These are phyloP conservation scores for Hydractinia echinata DNA, from an alignment of 30 jellyfish, hydroid and myxozoan species.

Conservation along the genomic window DNA sequence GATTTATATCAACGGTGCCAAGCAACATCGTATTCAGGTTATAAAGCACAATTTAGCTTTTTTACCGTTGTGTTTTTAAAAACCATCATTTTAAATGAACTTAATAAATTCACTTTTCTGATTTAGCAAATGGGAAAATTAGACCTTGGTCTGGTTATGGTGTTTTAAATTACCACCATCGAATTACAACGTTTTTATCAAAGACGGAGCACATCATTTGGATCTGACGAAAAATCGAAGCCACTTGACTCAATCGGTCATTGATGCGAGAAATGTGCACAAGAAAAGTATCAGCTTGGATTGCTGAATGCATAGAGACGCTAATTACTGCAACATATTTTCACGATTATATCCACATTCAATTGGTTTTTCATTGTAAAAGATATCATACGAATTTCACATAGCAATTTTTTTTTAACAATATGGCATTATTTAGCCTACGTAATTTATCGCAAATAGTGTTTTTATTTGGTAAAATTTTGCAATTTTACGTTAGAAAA, in stretches of 20 bases:
- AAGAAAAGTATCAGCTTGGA: conserved; percentile 74
- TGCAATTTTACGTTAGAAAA: no score
- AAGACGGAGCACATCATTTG: conserved; percentile 97
- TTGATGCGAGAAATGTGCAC: conserved; percentile 73
- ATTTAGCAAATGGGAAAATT: conserved; percentile 92
- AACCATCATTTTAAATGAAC: no score
- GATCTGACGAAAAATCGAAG: conserved; percentile 68
- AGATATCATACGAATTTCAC: no score
- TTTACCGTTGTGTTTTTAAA: background rate
- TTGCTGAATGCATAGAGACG: conserved; percentile 29
- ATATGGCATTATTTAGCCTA: no score
- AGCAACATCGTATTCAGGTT: conserved; percentile 96
- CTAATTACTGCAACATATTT: background rate
- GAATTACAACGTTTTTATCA: conserved; percentile 61
- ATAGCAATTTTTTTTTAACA: no score
- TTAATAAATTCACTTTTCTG: background rate
- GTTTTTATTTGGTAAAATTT: no score
- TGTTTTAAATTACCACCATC: conserved; percentile 51
- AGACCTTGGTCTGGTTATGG: conserved; percentile 99
- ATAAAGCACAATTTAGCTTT: background rate
- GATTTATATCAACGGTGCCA: conserved; percentile 69
- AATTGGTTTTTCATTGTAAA: no score
- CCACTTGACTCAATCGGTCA: conserved; percentile 87
- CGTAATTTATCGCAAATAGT: no score
- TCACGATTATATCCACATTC: no score